A percentile compares a stretch with the other conserved stretches of the same genome.
These are phyloP conservation scores for Uloborus diversus DNA, from an alignment of 1,140 invertebrate genomes.

Conservation along the genomic window DNA sequence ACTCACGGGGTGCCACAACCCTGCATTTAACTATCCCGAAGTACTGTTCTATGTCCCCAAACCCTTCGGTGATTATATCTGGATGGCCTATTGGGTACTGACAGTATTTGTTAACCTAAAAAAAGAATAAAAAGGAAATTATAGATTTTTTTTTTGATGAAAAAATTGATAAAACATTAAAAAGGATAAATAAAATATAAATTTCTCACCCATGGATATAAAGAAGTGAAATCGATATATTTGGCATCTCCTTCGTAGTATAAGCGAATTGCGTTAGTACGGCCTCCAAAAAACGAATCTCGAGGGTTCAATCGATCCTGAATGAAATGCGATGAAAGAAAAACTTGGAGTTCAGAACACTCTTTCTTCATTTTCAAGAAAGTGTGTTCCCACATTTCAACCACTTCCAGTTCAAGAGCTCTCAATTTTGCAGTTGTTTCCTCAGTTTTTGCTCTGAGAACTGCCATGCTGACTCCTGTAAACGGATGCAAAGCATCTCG, in stretches of 20 bases:
- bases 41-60: neutral
- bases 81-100: neutral
- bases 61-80: neutral
- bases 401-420: too few species aligned
- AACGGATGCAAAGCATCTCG: too few species aligned
- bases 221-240: conserved; percentile 9
- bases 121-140: neutral
- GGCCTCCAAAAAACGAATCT: neutral
- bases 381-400: too few species aligned
- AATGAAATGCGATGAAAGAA: too few species aligned
- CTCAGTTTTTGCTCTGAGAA: too few species aligned
- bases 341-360: too few species aligned
- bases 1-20: neutral
- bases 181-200: too few species aligned
- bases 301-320: neutral
- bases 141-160: neutral
- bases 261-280: neutral
- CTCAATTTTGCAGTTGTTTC: too few species aligned
- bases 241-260: neutral
- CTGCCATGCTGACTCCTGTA: too few species aligned
- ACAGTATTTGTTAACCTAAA: neutral
- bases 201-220: conserved; percentile 1
- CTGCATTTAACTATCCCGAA: neutral
- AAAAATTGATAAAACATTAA: neutral
- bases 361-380: too few species aligned